Percentiles rank a stretch among this genome's conserved stretches.
Conservation (phyloP, 64 coral and sea anemone species). For the Platygyra sinensis region DNA sequence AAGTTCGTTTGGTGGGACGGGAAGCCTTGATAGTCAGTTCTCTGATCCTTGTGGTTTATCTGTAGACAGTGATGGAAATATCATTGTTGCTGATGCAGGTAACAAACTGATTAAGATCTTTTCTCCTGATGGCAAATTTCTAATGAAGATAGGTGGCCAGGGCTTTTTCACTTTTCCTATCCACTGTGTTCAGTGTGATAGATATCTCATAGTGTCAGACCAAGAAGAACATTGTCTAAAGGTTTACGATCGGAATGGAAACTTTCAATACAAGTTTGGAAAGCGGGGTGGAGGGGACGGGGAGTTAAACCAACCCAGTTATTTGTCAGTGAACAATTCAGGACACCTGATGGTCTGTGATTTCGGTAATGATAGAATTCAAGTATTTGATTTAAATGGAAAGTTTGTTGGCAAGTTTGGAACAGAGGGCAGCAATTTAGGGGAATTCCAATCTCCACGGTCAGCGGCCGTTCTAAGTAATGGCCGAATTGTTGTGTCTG, state of each 20-base stretch:
- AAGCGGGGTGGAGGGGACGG: conserved; percentile 29
- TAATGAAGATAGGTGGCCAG: conserved; percentile 1
- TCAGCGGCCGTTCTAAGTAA: neutral
- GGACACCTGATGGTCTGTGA: conserved; percentile 67
- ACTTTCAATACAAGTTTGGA: conserved; percentile 43
- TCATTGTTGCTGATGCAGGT: conserved; percentile 55
- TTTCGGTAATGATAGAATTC: conserved; percentile 43
- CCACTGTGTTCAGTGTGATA: conserved; percentile 36
- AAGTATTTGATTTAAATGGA: conserved; percentile 56
- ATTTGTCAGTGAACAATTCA: conserved; percentile 52
- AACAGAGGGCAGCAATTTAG: conserved; percentile 1
- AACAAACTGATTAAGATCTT: conserved; percentile 64
- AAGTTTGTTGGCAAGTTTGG: conserved; percentile 67
- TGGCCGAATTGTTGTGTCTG: neutral
- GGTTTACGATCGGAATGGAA: conserved; percentile 44
- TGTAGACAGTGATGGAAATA: conserved; percentile 48
- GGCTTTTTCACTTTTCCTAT: conserved; percentile 21
- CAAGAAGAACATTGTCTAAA: conserved; percentile 32
- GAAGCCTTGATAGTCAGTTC: conserved; percentile 15
- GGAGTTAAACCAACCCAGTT: conserved; percentile 33
- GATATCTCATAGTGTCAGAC: conserved; percentile 46
- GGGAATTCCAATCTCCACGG: neutral
- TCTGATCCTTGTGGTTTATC: conserved; percentile 41
- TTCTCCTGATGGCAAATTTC: conserved; percentile 42
- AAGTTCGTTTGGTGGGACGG: conserved; percentile 47